Percentiles rank a stretch among this genome's conserved stretches.
phyloP scores from a whole-genome alignment of 1,140 invertebrate species.

The Whitmania pigra region DNA sequence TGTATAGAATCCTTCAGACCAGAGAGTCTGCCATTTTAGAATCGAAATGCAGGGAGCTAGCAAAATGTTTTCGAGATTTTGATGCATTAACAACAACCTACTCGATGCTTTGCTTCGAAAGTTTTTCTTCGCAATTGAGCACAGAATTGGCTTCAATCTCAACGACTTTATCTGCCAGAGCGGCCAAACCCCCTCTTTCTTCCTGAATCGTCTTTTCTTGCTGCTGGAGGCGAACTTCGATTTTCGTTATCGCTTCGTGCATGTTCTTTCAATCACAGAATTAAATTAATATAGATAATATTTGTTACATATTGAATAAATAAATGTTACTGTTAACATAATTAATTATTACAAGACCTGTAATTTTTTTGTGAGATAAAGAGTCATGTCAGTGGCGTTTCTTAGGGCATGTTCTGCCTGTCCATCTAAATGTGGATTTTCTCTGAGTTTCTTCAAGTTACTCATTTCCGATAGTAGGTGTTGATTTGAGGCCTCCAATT shows the following conservation, averaged over 20 bases:
- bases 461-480: neutral
- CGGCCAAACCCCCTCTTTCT: neutral
- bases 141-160: neutral
- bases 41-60: too few relatives aligned
- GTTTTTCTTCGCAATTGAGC: neutral
- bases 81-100: neutral
- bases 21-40: neutral
- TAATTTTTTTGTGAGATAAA: conserved; percentile 13
- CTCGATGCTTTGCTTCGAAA: neutral
- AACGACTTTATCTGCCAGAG: conserved; percentile 7
- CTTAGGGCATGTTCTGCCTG: conserved; percentile 5
- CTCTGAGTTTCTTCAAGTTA: conserved; percentile 2
- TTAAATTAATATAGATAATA: neutral
- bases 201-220: conserved; percentile 5
- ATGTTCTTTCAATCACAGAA: neutral
- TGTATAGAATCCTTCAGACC: neutral
- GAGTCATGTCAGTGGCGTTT: conserved; percentile 4
- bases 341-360: conserved; percentile 3
- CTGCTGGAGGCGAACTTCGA: neutral
- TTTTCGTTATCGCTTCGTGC: conserved; percentile 9
- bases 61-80: too few relatives aligned
- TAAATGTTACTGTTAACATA: neutral
- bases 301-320: neutral
- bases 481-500: neutral
- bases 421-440: neutral